These are phyloP conservation scores for Melieria crassipennis DNA, from an alignment of 2,888 invertebrate species.

Conservation along the genomic window DNA sequence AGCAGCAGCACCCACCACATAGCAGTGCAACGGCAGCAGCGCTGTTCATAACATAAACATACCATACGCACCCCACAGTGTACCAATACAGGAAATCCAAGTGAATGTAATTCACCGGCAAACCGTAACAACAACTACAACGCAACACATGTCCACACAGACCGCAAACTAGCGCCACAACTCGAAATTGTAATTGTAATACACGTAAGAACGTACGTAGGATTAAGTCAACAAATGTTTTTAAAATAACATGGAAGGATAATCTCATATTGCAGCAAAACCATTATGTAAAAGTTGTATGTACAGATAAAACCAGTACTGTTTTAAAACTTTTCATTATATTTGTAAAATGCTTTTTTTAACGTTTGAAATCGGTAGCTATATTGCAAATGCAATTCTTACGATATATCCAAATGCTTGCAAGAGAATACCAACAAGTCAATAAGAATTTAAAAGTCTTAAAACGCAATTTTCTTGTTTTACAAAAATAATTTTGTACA, in stretches of 20 bases:
- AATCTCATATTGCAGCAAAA: background rate
- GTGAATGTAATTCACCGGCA: slow-evolving; percentile 20
- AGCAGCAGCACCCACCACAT: slow-evolving; percentile 25
- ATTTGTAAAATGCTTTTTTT: slow-evolving; percentile 10
- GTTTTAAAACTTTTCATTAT: slow-evolving; percentile 11
- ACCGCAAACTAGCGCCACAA: background rate
- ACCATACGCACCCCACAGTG: slow-evolving; percentile 1
- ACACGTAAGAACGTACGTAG: background rate
- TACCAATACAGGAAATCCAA: slow-evolving; percentile 25
- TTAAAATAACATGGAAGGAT: background rate
- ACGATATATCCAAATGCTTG: background rate
- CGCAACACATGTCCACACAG: background rate
- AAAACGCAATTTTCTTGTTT: background rate
- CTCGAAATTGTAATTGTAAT: slow-evolving; percentile 2
- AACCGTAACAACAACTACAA: background rate
- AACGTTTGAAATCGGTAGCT: slow-evolving; percentile 1
- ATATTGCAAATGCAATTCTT: background rate
- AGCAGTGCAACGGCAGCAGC: slow-evolving; percentile 41
- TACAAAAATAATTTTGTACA: slow-evolving; percentile 1
- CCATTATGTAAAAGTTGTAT: slow-evolving; percentile 20
- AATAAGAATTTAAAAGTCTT: background rate
- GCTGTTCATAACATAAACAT: slow-evolving; percentile 49
- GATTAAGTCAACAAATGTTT: background rate
- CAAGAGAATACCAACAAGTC: slow-evolving; percentile 2
- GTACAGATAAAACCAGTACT: slow-evolving; percentile 23